These are phyloP conservation scores for Poecilia picta DNA, from an alignment of 2,797 vertebrate genomes.

Conservation along the genomic window DNA sequence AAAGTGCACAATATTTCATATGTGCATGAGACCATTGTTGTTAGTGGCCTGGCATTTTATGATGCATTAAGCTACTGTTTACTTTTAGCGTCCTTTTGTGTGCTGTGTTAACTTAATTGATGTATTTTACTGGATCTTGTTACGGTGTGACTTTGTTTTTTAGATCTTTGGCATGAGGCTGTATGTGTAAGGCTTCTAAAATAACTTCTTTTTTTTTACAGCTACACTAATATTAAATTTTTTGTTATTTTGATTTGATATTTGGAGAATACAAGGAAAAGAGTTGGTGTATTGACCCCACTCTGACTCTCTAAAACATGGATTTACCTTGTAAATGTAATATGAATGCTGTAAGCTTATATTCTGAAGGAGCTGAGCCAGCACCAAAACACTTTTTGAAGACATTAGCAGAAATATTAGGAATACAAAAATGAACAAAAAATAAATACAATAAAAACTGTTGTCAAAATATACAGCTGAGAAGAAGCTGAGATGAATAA, in stretches of 20 bases:
- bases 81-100: constrained; percentile 35
- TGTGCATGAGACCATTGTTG: constrained; percentile 34
- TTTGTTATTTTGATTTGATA: background rate
- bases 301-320: background rate
- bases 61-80: constrained; percentile 46
- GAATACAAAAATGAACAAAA: background rate
- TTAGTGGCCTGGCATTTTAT: constrained; percentile 52
- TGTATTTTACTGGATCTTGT: constrained; percentile 14
- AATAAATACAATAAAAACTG: background rate
- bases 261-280: background rate
- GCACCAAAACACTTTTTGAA: background rate
- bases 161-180: background rate
- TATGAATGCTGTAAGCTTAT: background rate
- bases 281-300: background rate
- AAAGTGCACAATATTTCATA: constrained; percentile 40
- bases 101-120: background rate
- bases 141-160: background rate
- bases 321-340: background rate
- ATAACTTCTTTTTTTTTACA: background rate
- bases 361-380: background rate
- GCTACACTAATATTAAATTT: background rate
- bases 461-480: background rate
- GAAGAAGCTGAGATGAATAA: background rate
- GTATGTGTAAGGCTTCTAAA: background rate
- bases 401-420: background rate